Base-by-base conservation (phyloP, 2,113 vertebrate genomes). In the Marmota monax region DNA sequence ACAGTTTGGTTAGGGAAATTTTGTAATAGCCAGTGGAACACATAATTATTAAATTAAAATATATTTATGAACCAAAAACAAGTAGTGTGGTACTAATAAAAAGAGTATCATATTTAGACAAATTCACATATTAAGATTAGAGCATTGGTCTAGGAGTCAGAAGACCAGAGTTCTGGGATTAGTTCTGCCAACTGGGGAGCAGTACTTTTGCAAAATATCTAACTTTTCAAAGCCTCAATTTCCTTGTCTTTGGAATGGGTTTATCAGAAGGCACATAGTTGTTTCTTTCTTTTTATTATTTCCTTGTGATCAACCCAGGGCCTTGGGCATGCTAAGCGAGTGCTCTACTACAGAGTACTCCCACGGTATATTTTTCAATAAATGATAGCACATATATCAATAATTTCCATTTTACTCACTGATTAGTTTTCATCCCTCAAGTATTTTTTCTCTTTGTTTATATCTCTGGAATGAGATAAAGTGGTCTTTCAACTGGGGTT, bases 21-120 rank as follows among this genome's bases (percentile, higher is more conserved):
- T 56, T 96, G 48, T 17, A 70, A 88, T 90, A 32, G 48, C 8
- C 12, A 77, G n/a, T 23, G 4, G 84, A 58, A 45, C 32, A 37
- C 23, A 22, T 48, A 29, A 61, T 48, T 18, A 87, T 77, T 87
- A 53, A 53, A 84, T 61, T 76, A 77, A 94, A 94, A 88, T 76
- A 34, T 17, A 73, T 48, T 34, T 2, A 39, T n/a, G 0, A 78
- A 56, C 2, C 65, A 32, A 69, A 39, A 48, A 93, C 18, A 78
- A 73, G 20, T 83, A 27, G 12, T 78, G 14, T 76, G 39, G 1
- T 34, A 72, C 27, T 79, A 12, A 51, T 27, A 53, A 2, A 27
- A 91, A 89, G 25, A 6, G 0, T 53, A 45, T 80, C 23, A 63
- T 11, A 61, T 32, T 76, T 92, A n/a, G 34, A 69, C n/a, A 94